Evolutionary conservation across 2,797 vertebrate genomes (phyloP).

Genomic region (Balearica regulorum): DNA sequence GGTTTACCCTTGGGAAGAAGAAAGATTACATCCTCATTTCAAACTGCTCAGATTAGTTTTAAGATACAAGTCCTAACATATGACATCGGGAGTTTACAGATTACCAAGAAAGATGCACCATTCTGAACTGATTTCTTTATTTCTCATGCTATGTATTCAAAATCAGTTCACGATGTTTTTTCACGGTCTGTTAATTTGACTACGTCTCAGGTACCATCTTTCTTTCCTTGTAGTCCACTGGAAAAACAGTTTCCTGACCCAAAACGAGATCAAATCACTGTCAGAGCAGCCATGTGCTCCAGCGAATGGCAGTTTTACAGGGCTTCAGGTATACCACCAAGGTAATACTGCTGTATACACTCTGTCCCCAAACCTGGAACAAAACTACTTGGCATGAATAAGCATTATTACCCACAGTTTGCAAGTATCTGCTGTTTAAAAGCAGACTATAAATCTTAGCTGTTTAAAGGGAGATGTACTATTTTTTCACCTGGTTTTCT

Average conservation of each 20-base stretch:
- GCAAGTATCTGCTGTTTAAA: neutral
- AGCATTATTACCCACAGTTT: no score
- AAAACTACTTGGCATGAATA: neutral
- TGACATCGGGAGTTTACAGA: neutral
- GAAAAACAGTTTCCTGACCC: neutral
- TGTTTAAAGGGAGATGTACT: neutral
- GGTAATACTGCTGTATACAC: neutral
- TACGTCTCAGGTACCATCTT: rapidly evolving
- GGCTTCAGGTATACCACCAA: neutral
- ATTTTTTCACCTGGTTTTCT: neutral
- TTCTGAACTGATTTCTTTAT: neutral
- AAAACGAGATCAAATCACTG: no score
- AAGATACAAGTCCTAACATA: neutral
- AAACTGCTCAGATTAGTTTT: neutral
- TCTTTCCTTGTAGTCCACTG: neutral
- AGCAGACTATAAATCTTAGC: no score
- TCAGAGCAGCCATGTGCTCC: neutral
- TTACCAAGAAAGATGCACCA: rapidly evolving
- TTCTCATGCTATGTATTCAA: neutral
- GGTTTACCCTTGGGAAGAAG: constrained; percentile 61
- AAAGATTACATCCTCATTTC: neutral
- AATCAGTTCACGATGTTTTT: neutral
- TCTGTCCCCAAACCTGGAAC: neutral
- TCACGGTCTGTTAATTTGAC: neutral
- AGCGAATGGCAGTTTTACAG: neutral